phyloP scores from a whole-genome alignment of 2,888 invertebrate genomes.

The Eristalis arbustorum region DNA sequence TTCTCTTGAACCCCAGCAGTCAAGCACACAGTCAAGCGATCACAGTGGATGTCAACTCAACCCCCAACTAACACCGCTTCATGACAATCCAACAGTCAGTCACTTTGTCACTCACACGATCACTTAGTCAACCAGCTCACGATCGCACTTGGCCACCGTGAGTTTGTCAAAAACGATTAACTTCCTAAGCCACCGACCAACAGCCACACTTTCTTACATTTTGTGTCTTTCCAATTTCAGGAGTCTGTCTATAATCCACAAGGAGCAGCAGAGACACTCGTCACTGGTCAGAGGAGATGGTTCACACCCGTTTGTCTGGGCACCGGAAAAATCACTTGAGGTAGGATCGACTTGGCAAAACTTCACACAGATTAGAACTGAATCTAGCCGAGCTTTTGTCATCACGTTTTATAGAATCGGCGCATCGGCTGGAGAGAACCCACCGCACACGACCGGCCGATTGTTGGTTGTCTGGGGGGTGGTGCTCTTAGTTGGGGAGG shows the following conservation, averaged over 20 bases:
- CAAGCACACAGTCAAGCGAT: not conserved
- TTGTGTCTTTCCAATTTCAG: not conserved
- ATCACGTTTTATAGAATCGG: constrained; percentile 58
- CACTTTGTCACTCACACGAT: not conserved
- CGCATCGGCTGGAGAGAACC: constrained; percentile 12
- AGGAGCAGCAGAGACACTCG: not conserved
- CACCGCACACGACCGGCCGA: constrained; percentile 24
- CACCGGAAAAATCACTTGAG: constrained; percentile 4
- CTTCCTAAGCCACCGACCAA: not conserved
- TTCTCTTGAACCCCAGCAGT: not conserved
- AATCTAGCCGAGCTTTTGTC: constrained; percentile 54
- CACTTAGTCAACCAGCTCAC: not conserved
- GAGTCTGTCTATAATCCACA: not conserved
- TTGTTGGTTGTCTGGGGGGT: not conserved
- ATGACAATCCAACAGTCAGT: not conserved
- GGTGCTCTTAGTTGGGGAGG: not conserved
- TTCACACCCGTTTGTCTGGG: not conserved
- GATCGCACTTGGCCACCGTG: not conserved
- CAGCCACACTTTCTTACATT: not conserved
- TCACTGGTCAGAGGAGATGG: not conserved
- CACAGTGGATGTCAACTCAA: not conserved
- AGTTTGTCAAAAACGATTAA: not conserved
- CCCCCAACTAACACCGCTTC: not conserved
- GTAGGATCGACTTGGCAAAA: constrained; percentile 39
- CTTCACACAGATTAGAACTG: constrained; percentile 58